Base-by-base conservation (phyloP, 1,140 invertebrate genomes). In the Dermatophagoides farinae region DNA sequence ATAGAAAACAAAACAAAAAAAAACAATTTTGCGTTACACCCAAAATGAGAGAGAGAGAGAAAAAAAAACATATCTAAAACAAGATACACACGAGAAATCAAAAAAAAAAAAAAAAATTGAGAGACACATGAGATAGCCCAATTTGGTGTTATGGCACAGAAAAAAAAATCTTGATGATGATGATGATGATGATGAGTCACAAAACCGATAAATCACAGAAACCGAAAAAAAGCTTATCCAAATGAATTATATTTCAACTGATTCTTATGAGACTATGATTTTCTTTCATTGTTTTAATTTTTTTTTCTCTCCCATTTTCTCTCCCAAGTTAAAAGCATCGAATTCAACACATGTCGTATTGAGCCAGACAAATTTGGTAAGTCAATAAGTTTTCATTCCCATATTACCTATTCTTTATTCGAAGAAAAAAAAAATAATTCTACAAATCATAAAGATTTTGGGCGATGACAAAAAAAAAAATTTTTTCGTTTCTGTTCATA, bases 281-380 rank as follows among this genome's bases (percentile, higher is more conserved):
- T 14, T 50, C 47, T 20, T 43, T 14, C 16, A 55, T 38, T 55
- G 6, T 25, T 55, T 23, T 10, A 54, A 37, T 58, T 47, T 50
- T 53, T 53, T 41, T 8, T 54, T 37, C 25, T 54, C 37, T 43
- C 5, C 20, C 12, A 6, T 23, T 31, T 50, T 22, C 41, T 49
- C 60, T 22, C 54, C 2, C 31, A 31, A 67, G 66, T 23, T 65
- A n/a, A 50, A 46, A 4, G n/a, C 38, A 44, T 67, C 66, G 6
- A 67, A 67, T 54, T 54, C 63, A 11, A 67, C 66, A 18, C 66
- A 67, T 54, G 67, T 64, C 0, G 43, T 61, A 38, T 43, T 67
- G 23, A 53, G 38, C 11, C 40, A 51, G 47, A 65, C 62, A 6
- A 63, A 65, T 53, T 38, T 67, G 6, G 55, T 53, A 9, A 65